phyloP scores from a whole-genome alignment of 2,113 vertebrate species.

The Sphaerodactylus townsendi region DNA sequence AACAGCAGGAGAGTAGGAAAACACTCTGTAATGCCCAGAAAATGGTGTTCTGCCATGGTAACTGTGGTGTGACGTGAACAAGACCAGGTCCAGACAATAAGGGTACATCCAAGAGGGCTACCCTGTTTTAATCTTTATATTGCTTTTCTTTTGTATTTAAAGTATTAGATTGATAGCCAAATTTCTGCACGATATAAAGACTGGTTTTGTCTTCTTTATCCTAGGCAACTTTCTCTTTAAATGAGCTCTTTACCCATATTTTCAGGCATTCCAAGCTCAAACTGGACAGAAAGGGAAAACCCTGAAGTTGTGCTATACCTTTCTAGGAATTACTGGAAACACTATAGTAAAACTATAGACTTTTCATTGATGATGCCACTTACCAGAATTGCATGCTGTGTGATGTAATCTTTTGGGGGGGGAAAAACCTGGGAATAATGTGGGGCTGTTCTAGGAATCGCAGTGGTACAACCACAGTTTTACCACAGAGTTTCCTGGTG shows the following conservation, averaged over 20 bases:
- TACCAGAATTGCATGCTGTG: no score
- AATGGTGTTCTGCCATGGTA: not conserved
- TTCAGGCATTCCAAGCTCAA: not conserved
- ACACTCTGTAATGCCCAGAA: not conserved
- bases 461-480: no score
- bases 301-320: no score
- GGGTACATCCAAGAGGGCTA: not conserved
- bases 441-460: no score
- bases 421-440: no score
- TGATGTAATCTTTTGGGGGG: no score
- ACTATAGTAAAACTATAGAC: no score
- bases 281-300: not conserved
- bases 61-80: not conserved
- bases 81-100: not conserved
- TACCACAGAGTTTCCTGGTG: no score
- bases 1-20: not conserved
- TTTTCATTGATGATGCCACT: no score
- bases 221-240: not conserved
- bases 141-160: not conserved
- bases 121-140: not conserved
- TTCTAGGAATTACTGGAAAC: no score
- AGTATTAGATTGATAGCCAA: not conserved
- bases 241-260: not conserved
- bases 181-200: not conserved
- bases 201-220: not conserved